These are phyloP conservation scores for Tragelaphus eurycerus DNA, from an alignment of 2,797 vertebrate species.

Conservation along the genomic window DNA sequence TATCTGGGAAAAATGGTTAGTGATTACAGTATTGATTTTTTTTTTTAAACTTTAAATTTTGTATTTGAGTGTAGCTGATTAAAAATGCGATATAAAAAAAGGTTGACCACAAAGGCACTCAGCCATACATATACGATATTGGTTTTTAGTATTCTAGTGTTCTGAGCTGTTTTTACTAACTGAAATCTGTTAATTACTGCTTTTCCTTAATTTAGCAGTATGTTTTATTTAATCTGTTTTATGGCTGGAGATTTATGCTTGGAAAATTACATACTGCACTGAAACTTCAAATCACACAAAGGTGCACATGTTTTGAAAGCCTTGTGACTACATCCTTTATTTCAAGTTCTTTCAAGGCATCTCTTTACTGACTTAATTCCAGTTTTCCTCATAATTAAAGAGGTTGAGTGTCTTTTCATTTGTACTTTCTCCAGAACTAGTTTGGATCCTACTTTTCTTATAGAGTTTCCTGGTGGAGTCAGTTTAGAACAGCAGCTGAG, in stretches of 20 bases:
- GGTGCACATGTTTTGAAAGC: background rate
- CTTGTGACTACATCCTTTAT: slow-evolving; percentile 9
- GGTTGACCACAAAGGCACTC: background rate
- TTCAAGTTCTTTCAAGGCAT: background rate
- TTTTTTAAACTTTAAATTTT: background rate
- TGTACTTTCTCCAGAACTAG: background rate
- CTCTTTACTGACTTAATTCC: background rate
- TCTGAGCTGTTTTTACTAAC: background rate
- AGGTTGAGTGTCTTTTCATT: background rate
- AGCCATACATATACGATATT: background rate
- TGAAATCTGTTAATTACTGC: background rate
- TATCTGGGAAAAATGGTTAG: background rate
- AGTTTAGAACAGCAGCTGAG: background rate
- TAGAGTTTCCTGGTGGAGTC: background rate
- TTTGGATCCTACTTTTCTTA: background rate
- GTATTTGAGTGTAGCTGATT: background rate
- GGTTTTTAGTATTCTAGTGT: background rate
- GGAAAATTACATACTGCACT: background rate
- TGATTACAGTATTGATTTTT: background rate
- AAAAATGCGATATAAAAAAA: background rate
- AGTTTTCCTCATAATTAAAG: background rate
- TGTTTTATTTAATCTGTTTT: slow-evolving; percentile 42
- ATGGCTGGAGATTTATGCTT: background rate
- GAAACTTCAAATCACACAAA: slow-evolving; percentile 6
- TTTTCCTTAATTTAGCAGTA: slow-evolving; percentile 1